Percentiles rank a stretch among this genome's conserved stretches.
These are phyloP conservation scores for Anthophora plumipes DNA, from an alignment of 2,888 invertebrate species.

Conservation along the genomic window DNA sequence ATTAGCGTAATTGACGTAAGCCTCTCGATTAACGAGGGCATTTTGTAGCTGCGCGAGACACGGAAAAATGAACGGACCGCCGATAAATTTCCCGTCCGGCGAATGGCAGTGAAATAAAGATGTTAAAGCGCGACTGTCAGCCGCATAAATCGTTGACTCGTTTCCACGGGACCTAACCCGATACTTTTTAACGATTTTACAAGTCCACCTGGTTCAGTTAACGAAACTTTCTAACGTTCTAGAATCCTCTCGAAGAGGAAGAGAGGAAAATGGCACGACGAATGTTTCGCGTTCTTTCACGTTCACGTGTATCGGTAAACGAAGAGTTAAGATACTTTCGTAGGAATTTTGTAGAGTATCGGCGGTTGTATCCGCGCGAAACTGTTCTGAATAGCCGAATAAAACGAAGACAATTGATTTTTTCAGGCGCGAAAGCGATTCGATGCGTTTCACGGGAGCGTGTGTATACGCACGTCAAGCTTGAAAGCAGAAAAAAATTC, in stretches of 20 bases:
- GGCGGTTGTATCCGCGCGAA: background rate
- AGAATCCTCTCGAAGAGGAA: no score
- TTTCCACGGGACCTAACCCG: conserved; percentile 10
- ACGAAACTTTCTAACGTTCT: conserved; percentile 20
- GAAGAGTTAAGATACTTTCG: conserved; percentile 10
- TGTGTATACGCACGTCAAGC: background rate
- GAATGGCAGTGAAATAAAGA: conserved; percentile 61
- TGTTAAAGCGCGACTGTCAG: conserved; percentile 57
- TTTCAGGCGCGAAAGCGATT: background rate
- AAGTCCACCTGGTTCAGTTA: background rate
- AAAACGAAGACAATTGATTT: conserved; percentile 17
- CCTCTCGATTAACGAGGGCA: conserved; percentile 67
- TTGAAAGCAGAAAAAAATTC: background rate
- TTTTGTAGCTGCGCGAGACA: conserved; percentile 50
- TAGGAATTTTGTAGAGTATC: conserved; percentile 13
- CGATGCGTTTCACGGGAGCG: background rate
- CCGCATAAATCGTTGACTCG: conserved; percentile 54
- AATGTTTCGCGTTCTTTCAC: background rate
- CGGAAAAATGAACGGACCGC: conserved; percentile 52
- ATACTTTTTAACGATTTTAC: conserved; percentile 24
- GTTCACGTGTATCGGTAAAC: background rate
- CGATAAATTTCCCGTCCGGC: conserved; percentile 49
- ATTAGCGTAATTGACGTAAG: conserved; percentile 70
- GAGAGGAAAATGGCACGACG: no score
- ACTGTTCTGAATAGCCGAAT: background rate